Base-by-base conservation (phyloP, 2,888 invertebrate genomes). In the Thumatha senex region DNA sequence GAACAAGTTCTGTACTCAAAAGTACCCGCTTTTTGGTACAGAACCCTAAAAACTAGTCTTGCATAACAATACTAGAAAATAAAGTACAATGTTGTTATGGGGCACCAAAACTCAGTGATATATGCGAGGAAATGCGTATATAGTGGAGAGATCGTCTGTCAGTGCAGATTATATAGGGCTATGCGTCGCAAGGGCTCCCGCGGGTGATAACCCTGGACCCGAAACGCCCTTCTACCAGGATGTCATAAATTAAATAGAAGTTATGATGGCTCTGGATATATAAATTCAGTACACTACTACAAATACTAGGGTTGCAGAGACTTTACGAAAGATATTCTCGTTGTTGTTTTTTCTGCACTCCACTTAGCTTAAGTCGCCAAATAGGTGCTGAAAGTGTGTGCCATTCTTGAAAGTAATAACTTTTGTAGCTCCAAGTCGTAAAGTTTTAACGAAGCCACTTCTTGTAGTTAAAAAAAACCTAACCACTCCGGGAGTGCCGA, bases 131-230 rank as follows among this genome's bases (percentile, higher is more conserved):
- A 58, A 76, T 74, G 67, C 66, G 67, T 72, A 67, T 67, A 59
- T 62, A 64, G 41, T 40, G 52, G 47, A 58, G 56, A 66, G 63
- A 58, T 58, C 57, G 51, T 44, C 55, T 64, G 67, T 67, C 67
- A 62, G 58, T 58, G 54, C 62, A 64, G 62, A 61, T 56, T 63
- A 65, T 55, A 59, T 59, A 61, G 74, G 58, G 56, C 56, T 58
- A 57, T 63, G 57, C 67, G 57, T 72, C 72, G 76, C 82, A 77
- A 79, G 78, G 78, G 76, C 79, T 79, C 81, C 80, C 80, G 67
- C 63, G 82, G 79, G 67, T 61, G 57, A 80, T 68, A n/a, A 72
- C 70, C 63, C 67, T 67, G 70, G 65, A 66, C 69, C 58, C 63
- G 61, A 58, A 63, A 59, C 52, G 63, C 62, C 56, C 59, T 51